Conservation (phyloP, 2,113 vertebrate species). For the Macquaria ambigua region DNA sequence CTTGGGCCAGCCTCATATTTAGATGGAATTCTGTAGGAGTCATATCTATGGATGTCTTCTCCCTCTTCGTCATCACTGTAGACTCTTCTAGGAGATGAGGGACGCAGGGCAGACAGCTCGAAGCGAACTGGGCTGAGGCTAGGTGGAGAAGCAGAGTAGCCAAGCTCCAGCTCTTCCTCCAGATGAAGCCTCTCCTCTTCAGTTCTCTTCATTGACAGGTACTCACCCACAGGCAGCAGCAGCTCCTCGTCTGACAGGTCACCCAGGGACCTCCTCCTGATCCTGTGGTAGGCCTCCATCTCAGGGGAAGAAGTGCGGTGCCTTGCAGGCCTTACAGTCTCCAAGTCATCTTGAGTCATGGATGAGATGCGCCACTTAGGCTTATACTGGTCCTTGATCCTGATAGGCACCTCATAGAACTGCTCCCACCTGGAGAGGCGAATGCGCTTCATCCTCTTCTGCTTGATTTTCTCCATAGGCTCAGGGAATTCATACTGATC, state of each 20-base stretch:
- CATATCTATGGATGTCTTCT: constrained; percentile 87
- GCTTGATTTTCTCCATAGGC: constrained; percentile 91
- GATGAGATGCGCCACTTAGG: constrained; percentile 93
- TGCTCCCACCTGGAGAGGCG: constrained; percentile 98
- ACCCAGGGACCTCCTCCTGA: constrained; percentile 92
- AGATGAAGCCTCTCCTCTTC: constrained; percentile 95
- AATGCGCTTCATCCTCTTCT: constrained; percentile 96
- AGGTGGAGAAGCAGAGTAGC: constrained; percentile 95
- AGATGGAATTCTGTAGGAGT: constrained; percentile 91
- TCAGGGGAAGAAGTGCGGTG: constrained; percentile 90
- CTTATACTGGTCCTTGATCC: constrained; percentile 96
- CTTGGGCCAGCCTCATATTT: constrained; percentile 92
- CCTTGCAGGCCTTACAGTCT: constrained; percentile 95
- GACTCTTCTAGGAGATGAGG: constrained; percentile 85
- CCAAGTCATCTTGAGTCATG: constrained; percentile 94
- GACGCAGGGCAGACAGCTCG: constrained; percentile 91
- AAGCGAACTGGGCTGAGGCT: constrained; percentile 94
- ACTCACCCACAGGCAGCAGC: constrained; percentile 94
- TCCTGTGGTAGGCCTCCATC: constrained; percentile 89
- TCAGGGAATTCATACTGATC: constrained; percentile 98
- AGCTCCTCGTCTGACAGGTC: constrained; percentile 96
- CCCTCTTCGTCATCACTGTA: constrained; percentile 84
- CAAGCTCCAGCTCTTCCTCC: constrained; percentile 94
- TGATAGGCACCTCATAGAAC: constrained; percentile 96
- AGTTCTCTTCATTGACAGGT: constrained; percentile 94